Percentiles rank a stretch among this genome's conserved stretches.
Conservation (phyloP, 2,888 invertebrate species). For the Desoria tigrina region DNA sequence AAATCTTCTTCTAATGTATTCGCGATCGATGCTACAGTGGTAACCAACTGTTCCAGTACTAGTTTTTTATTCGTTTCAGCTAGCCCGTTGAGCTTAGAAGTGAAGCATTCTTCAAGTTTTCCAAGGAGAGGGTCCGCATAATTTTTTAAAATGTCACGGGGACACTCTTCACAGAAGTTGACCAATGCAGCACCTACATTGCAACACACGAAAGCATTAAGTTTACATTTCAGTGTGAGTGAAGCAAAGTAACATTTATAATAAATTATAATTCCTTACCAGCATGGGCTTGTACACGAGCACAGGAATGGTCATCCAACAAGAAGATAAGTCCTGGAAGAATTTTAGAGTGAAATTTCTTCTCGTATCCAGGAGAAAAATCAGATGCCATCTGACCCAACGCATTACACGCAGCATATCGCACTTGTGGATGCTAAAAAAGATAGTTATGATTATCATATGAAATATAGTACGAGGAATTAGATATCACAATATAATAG, state of each 20-base stretch:
- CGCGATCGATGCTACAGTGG: conserved; percentile 96
- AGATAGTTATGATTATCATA: conserved; percentile 34
- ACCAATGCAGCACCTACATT: conserved; percentile 88
- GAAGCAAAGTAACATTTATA: background rate
- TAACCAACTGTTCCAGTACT: conserved; percentile 97
- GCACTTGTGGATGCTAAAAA: conserved; percentile 78
- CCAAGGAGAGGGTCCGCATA: conserved; percentile 83
- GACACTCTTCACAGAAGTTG: conserved; percentile 99
- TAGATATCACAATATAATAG: background rate
- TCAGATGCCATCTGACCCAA: conserved; percentile 99
- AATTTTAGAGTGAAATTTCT: conserved; percentile 94
- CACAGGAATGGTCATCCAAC: conserved; percentile 85
- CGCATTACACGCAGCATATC: conserved; percentile 98
- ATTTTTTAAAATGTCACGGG: conserved; percentile 84
- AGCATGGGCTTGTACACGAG: conserved; percentile 86
- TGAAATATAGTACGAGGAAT: background rate
- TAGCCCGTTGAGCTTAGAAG: conserved; percentile 90
- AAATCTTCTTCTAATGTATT: conserved; percentile 98
- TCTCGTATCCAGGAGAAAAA: conserved; percentile 94
- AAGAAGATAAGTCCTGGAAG: conserved; percentile 86
- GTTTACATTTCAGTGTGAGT: background rate
- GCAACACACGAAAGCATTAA: conserved; percentile 15
- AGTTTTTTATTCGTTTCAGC: conserved; percentile 92
- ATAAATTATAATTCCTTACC: conserved; percentile 56
- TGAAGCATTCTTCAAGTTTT: conserved; percentile 85